Conservation (phyloP, 2,888 invertebrate genomes). For the Pogonocherus hispidulus region DNA sequence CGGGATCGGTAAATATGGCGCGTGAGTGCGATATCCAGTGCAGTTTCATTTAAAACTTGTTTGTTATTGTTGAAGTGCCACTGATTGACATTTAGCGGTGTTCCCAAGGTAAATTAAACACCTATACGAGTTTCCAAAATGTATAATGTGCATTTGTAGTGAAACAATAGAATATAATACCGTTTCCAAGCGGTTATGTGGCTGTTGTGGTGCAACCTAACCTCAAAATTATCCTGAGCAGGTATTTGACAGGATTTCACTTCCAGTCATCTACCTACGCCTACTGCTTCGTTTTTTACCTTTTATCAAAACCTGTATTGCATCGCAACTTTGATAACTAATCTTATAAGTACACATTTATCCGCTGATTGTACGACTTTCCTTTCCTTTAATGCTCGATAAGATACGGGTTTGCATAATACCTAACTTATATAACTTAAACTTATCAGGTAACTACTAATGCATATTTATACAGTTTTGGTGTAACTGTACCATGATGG, state of each 20-base stretch:
- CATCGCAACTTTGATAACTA: not conserved
- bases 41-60: conserved; percentile 29
- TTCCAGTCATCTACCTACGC: conserved; percentile 1
- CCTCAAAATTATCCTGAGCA: conserved; percentile 42
- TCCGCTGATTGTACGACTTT: too few species aligned
- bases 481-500: conserved; percentile 25
- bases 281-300: not conserved
- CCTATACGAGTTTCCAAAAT: not conserved
- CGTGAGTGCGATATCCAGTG: conserved; percentile 21
- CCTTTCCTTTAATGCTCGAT: conserved; percentile 4
- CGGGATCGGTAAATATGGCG: not conserved
- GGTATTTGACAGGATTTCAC: conserved; percentile 23
- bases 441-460: conserved; percentile 10
- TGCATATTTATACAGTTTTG: conserved; percentile 23
- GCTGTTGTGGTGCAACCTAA: conserved; percentile 40
- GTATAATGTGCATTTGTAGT: conserved; percentile 15
- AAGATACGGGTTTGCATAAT: conserved; percentile 2
- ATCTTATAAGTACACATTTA: not conserved
- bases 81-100: conserved; percentile 18
- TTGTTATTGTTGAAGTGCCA: conserved; percentile 27
- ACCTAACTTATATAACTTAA: not conserved
- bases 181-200: not conserved
- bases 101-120: conserved; percentile 22
- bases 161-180: not conserved
- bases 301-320: not conserved